Conservation (phyloP, 1,140 invertebrate species). For the Papilio aristodemus region DNA sequence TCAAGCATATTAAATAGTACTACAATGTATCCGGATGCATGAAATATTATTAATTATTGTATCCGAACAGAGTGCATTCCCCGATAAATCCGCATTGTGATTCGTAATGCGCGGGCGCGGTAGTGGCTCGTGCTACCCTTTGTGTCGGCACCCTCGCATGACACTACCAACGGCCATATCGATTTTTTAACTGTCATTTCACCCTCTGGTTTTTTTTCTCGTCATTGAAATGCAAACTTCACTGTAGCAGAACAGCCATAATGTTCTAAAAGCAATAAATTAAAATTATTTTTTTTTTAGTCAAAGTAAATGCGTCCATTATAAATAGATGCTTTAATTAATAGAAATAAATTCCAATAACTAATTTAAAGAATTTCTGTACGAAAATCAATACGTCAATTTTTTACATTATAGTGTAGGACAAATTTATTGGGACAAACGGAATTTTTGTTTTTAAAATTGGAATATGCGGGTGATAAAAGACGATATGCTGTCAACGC, state of each 20-base stretch:
- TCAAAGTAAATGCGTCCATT: too few relatives aligned
- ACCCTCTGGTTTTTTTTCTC: conserved; percentile 43
- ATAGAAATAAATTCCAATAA: too few relatives aligned
- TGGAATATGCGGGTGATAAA: conserved; percentile 43
- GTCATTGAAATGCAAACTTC: conserved; percentile 29
- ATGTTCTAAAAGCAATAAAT: conserved; percentile 7
- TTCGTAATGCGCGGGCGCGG: conserved; percentile 42
- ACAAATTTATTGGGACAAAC: neutral
- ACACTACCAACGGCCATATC: conserved; percentile 69
- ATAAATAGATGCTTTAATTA: too few relatives aligned
- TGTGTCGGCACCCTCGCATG: conserved; percentile 59
- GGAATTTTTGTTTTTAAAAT: conserved; percentile 4
- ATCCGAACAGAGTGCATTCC: conserved; percentile 19
- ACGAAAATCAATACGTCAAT: too few relatives aligned
- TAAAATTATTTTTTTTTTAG: neutral
- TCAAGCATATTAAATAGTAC: too few relatives aligned
- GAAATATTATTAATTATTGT: conserved; percentile 36
- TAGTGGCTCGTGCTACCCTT: conserved; percentile 65
- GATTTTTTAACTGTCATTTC: conserved; percentile 75
- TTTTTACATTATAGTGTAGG: neutral
- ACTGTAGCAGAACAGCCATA: conserved; percentile 30
- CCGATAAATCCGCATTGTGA: conserved; percentile 50
- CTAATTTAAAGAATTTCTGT: too few relatives aligned
- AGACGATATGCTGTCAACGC: conserved; percentile 64
- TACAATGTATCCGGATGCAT: conserved; percentile 12